Percentiles rank a stretch among this genome's conserved stretches.
Evolutionary conservation across 2,888 invertebrate species (phyloP).

Genomic region (Teinopalpus imperialis): DNA sequence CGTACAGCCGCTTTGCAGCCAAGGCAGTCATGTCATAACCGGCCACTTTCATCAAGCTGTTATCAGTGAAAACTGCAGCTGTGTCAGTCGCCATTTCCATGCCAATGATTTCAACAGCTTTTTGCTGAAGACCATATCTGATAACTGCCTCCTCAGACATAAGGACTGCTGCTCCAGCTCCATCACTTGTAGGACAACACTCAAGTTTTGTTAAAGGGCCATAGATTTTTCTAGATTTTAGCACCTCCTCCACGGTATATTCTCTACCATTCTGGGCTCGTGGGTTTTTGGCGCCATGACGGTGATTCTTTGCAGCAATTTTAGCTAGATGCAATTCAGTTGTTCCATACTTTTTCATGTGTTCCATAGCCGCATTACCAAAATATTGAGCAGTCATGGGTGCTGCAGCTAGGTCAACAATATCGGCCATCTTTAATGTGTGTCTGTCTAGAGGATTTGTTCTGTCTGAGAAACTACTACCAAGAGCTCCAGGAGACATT

Average conservation of each 20-base stretch:
- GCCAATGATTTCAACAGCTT: slow-evolving; percentile 96
- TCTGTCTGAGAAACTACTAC: slow-evolving; percentile 89
- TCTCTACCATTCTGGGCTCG: slow-evolving; percentile 97
- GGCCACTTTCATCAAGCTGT: slow-evolving; percentile 88
- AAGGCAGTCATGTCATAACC: slow-evolving; percentile 96
- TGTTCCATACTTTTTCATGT: slow-evolving; percentile 97
- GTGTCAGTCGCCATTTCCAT: slow-evolving; percentile 99
- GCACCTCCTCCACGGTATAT: slow-evolving; percentile 94
- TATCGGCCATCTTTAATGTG: slow-evolving; percentile 91
- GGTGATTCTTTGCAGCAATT: slow-evolving; percentile 98
- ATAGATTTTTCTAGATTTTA: slow-evolving; percentile 93
- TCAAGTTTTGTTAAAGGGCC: slow-evolving; percentile 97
- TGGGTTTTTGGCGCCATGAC: slow-evolving; percentile 98
- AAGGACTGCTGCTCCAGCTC: slow-evolving; percentile 96
- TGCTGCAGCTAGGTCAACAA: slow-evolving; percentile 89
- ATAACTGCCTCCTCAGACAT: slow-evolving; percentile 96
- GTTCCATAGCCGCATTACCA: slow-evolving; percentile 97
- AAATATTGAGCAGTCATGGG: slow-evolving; percentile 98
- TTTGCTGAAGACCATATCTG: slow-evolving; percentile 88
- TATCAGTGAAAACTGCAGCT: slow-evolving; percentile 90
- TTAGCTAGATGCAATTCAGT: slow-evolving; percentile 97
- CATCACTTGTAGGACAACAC: slow-evolving; percentile 99
- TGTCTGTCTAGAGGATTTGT: slow-evolving; percentile 95
- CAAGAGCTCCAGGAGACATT: slow-evolving; percentile 96
- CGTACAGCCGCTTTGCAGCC: slow-evolving; percentile 89